These are phyloP conservation scores for Albula goreensis DNA, from an alignment of 2,113 vertebrate species.

Conservation along the genomic window DNA sequence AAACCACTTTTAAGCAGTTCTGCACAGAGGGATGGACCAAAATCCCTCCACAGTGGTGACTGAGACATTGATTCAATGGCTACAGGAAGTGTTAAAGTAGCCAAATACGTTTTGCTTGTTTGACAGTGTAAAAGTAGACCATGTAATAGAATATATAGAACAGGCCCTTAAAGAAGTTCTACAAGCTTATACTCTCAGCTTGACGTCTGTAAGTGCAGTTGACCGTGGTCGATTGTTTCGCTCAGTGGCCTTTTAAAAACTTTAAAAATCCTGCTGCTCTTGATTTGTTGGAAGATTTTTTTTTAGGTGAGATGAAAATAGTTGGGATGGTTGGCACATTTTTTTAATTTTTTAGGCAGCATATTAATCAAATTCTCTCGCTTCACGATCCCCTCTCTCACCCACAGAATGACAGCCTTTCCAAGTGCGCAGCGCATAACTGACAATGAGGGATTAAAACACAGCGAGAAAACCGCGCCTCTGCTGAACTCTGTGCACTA, in stretches of 20 bases:
- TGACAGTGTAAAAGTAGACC: neutral
- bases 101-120: neutral
- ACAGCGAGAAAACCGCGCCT: neutral
- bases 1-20: no score
- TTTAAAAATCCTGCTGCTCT: conserved; percentile 14
- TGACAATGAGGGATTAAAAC: conserved; percentile 6
- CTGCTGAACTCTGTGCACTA: neutral
- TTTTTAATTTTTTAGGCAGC: conserved; percentile 25
- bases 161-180: neutral
- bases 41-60: no score
- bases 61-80: no score
- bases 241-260: conserved; percentile 28
- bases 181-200: neutral
- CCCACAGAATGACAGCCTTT: neutral
- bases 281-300: conserved; percentile 22
- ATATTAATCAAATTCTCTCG: conserved; percentile 35
- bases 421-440: neutral
- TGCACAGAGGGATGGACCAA: no score
- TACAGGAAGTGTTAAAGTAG: neutral
- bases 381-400: neutral
- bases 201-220: neutral
- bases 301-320: conserved; percentile 16
- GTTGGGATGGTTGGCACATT: conserved; percentile 28
- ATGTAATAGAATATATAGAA: neutral
- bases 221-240: conserved; percentile 6